Conservation (phyloP, 2,113 vertebrate genomes). For the Hemibagrus wyckioides region DNA sequence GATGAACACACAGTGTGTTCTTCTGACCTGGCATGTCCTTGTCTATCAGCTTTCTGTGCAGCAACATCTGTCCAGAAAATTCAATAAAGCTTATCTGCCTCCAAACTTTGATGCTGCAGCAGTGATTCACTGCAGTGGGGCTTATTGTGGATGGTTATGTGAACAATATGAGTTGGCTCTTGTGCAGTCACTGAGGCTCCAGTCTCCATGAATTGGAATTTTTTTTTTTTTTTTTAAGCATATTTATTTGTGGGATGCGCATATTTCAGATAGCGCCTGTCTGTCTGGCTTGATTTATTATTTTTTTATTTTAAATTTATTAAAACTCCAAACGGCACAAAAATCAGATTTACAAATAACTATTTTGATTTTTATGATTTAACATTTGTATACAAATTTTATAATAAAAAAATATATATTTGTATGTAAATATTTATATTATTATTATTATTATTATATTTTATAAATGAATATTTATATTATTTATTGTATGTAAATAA, state of each 20-base stretch:
- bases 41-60: constrained; percentile 3
- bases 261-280: background rate
- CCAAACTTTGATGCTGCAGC: constrained; percentile 38
- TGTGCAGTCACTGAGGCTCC: background rate
- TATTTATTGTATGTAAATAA: too few species aligned
- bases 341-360: background rate
- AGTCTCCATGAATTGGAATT: background rate
- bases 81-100: constrained; percentile 50
- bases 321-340: too few species aligned
- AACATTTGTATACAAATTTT: too few species aligned
- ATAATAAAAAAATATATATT: too few species aligned
- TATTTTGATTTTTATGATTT: too few species aligned
- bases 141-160: background rate
- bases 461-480: too few species aligned
- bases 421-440: too few species aligned
- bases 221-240: background rate
- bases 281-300: background rate
- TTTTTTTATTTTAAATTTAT: too few species aligned
- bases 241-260: background rate
- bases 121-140: constrained; percentile 21
- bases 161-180: constrained; percentile 22
- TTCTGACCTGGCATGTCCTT: constrained; percentile 24
- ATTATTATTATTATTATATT: too few species aligned
- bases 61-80: constrained; percentile 61
- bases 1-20: constrained; percentile 11